A percentile compares a stretch with the other conserved stretches of the same genome.
Conservation (phyloP, 1,140 invertebrate species). For the Drosophila erecta region DNA sequence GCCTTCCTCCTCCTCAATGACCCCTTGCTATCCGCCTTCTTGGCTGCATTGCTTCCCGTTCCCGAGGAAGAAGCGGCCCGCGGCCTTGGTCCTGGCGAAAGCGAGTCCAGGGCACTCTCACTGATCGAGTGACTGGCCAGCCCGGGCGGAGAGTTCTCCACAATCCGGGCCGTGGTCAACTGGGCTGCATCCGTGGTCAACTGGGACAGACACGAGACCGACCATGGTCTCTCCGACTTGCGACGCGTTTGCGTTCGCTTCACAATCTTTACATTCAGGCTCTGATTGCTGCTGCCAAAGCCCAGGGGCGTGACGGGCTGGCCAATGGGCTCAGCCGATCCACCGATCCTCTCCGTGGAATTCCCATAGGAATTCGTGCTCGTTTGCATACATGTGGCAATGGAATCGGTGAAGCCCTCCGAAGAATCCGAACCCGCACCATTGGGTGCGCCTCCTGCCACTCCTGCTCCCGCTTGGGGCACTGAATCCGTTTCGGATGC, state of each 20-base stretch:
- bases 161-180: slow-evolving; percentile 57
- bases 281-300: slow-evolving; percentile 79
- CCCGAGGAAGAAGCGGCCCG: slow-evolving; percentile 73
- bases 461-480: slow-evolving; percentile 79
- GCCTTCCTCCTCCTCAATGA: slow-evolving; percentile 88
- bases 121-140: slow-evolving; percentile 90
- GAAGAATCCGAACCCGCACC: slow-evolving; percentile 87
- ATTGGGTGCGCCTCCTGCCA: slow-evolving; percentile 61
- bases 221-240: slow-evolving; percentile 89
- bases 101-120: slow-evolving; percentile 92
- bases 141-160: slow-evolving; percentile 72
- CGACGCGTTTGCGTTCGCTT: slow-evolving; percentile 75
- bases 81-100: slow-evolving; percentile 85
- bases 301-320: slow-evolving; percentile 47
- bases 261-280: slow-evolving; percentile 74
- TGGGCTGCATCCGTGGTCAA: slow-evolving; percentile 85
- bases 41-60: slow-evolving; percentile 70
- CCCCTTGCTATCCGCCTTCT: slow-evolving; percentile 85
- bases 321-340: slow-evolving; percentile 77
- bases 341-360: slow-evolving; percentile 86
- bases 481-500: slow-evolving; percentile 91
- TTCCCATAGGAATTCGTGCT: slow-evolving; percentile 86
- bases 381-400: slow-evolving; percentile 87
- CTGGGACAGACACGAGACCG: slow-evolving; percentile 92
- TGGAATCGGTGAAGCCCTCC: slow-evolving; percentile 89